Percentiles rank a stretch among this genome's conserved stretches.
Conservation (phyloP, 2,797 vertebrate genomes). For the Enoplosus armatus region DNA sequence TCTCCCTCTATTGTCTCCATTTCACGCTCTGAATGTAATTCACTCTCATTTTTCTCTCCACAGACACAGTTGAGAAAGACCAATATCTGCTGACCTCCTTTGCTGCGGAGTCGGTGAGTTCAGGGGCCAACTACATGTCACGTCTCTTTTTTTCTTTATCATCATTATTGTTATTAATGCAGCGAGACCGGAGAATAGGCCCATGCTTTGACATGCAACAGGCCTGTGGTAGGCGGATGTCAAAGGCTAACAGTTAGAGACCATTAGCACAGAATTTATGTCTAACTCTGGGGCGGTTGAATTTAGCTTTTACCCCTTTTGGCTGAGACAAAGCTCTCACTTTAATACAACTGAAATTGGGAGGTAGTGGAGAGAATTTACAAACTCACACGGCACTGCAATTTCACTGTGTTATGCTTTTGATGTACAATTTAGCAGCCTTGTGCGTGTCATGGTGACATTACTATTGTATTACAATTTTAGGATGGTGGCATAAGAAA, state of each 20-base stretch:
- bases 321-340: neutral
- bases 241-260: slow-evolving; percentile 49
- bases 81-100: slow-evolving; percentile 59
- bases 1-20: neutral
- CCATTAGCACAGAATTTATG: slow-evolving; percentile 41
- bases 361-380: neutral
- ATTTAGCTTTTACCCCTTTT: slow-evolving; percentile 25
- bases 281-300: slow-evolving; percentile 18
- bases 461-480: neutral
- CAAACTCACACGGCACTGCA: neutral
- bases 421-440: neutral
- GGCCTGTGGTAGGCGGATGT: slow-evolving; percentile 13
- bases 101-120: slow-evolving; percentile 69
- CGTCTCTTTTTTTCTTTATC: neutral
- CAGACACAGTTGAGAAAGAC: slow-evolving; percentile 63
- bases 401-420: neutral
- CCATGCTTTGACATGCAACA: neutral
- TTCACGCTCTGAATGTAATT: slow-evolving; percentile 15
- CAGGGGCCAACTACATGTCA: slow-evolving; percentile 31
- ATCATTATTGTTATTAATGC: slow-evolving; percentile 38
- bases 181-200: slow-evolving; percentile 7
- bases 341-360: neutral
- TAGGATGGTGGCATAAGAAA: neutral
- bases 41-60: slow-evolving; percentile 42
- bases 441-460: neutral